Evolutionary conservation across 2,113 vertebrate genomes (phyloP).

Genomic region (Columba livia): DNA sequence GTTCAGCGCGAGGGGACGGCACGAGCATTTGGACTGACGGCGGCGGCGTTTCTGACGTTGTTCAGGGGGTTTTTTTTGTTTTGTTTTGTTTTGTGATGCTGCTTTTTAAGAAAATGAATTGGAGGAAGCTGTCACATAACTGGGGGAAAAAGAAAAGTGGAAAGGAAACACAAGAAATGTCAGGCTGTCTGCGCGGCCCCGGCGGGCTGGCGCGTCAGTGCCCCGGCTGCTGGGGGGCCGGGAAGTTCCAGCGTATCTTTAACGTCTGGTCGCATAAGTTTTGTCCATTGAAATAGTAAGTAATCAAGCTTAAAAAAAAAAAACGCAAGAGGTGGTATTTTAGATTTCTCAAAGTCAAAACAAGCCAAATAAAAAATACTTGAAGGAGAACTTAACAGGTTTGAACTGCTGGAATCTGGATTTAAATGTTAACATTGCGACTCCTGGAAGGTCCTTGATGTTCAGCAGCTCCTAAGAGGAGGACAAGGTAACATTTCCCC

Average conservation of each 20-base stretch:
- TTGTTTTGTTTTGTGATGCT: background rate
- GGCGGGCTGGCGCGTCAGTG: background rate
- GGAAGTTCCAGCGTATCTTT: background rate
- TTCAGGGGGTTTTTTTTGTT: background rate
- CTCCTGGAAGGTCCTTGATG: background rate
- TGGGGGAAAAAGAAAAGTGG: background rate
- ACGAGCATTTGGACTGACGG: background rate
- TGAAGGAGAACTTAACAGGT: background rate
- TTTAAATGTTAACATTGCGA: background rate
- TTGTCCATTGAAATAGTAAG: background rate
- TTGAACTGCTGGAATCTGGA: background rate
- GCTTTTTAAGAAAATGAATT: constrained; percentile 35
- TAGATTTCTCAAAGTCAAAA: background rate
- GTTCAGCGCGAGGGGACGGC: fast-evolving
- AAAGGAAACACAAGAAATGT: background rate
- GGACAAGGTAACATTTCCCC: background rate
- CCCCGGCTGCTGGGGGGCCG: background rate
- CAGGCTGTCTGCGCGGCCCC: background rate
- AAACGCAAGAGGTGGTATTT: background rate
- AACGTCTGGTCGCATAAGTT: fast-evolving
- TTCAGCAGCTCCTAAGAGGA: background rate
- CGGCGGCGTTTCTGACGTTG: background rate
- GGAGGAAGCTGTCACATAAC: constrained; percentile 32
- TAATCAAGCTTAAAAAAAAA: background rate
- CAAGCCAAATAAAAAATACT: background rate